Conservation (phyloP, 2,888 invertebrate species). For the Halictus quadricinctus region DNA sequence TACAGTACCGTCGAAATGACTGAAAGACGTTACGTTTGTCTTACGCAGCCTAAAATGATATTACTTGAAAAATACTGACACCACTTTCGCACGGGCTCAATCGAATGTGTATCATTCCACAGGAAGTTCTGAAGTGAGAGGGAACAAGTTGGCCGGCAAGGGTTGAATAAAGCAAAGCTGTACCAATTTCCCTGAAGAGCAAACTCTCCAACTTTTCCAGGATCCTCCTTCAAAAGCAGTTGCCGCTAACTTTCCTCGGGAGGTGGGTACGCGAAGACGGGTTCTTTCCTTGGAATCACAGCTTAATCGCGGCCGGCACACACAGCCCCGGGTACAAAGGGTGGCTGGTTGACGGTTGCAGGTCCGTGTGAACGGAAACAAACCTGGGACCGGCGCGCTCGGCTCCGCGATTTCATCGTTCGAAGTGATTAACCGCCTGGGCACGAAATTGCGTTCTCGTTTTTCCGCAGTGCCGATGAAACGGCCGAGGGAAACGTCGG, state of each 20-base stretch:
- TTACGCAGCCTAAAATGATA: too few relatives aligned
- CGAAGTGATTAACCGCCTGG: slow-evolving; percentile 43
- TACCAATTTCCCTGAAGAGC: not conserved
- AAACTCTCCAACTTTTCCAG: not conserved
- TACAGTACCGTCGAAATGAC: too few relatives aligned
- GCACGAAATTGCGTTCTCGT: slow-evolving; percentile 29
- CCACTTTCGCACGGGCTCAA: too few relatives aligned
- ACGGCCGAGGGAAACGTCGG: not conserved
- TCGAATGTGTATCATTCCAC: too few relatives aligned
- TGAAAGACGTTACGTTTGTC: too few relatives aligned
- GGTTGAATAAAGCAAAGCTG: not conserved
- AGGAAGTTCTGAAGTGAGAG: too few relatives aligned
- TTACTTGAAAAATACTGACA: too few relatives aligned
- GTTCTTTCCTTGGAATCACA: not conserved
- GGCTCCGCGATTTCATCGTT: slow-evolving; percentile 58
- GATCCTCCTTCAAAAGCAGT: not conserved
- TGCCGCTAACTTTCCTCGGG: not conserved
- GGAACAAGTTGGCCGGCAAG: too few relatives aligned
- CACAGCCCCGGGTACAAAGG: slow-evolving; percentile 39
- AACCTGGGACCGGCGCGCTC: too few relatives aligned
- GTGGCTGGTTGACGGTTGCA: slow-evolving; percentile 48
- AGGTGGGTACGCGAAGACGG: not conserved
- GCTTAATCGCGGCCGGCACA: slow-evolving; percentile 64
- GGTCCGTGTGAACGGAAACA: slow-evolving; percentile 32
- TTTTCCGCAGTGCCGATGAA: not conserved